These are phyloP conservation scores for Xiphophorus hellerii DNA, from an alignment of 2,113 vertebrate genomes.

Conservation along the genomic window DNA sequence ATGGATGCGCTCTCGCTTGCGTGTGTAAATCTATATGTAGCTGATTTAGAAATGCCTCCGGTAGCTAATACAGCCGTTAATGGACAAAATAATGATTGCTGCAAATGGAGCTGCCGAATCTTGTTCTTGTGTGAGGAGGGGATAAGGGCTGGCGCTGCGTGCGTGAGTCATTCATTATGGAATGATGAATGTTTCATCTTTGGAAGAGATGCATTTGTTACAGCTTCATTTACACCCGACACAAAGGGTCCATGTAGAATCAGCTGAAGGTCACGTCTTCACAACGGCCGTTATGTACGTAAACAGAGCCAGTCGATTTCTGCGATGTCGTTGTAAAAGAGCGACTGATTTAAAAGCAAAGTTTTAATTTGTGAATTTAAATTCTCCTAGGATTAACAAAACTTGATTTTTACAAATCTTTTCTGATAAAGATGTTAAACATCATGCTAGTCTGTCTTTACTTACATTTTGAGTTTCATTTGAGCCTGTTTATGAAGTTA, in stretches of 20 bases:
- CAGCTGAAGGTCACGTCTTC: background rate
- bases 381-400: background rate
- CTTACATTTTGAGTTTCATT: too few species aligned
- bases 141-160: conserved; percentile 29
- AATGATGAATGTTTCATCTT: conserved; percentile 32
- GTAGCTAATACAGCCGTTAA: conserved; percentile 72
- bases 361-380: background rate
- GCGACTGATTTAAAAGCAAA: background rate
- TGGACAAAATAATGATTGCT: conserved; percentile 73
- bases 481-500: too few species aligned
- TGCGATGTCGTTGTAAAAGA: background rate
- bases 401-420: background rate
- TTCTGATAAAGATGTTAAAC: too few species aligned
- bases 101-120: conserved; percentile 65
- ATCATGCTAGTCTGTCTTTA: too few species aligned
- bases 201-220: conserved; percentile 15
- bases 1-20: conserved; percentile 57
- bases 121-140: conserved; percentile 35
- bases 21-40: conserved; percentile 73
- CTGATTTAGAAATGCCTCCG: conserved; percentile 70
- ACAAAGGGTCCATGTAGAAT: conserved; percentile 2
- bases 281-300: background rate
- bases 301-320: background rate
- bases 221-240: conserved; percentile 20
- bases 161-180: conserved; percentile 29